phyloP scores from a whole-genome alignment of 2,888 invertebrate species.

The Zonitis immaculata region DNA sequence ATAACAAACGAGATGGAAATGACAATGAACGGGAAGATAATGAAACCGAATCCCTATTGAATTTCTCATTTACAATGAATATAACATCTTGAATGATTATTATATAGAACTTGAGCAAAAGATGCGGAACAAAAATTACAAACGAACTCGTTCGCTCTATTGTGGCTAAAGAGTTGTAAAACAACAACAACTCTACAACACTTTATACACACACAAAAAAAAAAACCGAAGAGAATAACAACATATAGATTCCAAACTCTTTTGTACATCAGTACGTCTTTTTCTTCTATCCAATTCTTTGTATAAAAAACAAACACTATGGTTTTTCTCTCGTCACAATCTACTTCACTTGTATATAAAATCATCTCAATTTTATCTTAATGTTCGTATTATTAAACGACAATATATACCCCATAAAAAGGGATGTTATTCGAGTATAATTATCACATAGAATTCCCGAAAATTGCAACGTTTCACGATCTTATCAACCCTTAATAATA shows the following conservation, averaged over 20 bases:
- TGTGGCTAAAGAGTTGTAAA: slow-evolving; percentile 14
- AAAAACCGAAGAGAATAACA: slow-evolving; percentile 24
- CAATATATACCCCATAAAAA: slow-evolving; percentile 35
- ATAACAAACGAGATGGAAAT: slow-evolving; percentile 18
- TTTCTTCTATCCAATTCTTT: slow-evolving; percentile 32
- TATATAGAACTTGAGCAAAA: slow-evolving; percentile 31
- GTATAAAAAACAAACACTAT: slow-evolving; percentile 23
- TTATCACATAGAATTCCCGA: slow-evolving; percentile 22
- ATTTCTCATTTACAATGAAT: neutral
- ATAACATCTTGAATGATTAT: slow-evolving; percentile 20
- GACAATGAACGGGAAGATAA: slow-evolving; percentile 28
- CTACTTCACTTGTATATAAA: slow-evolving; percentile 35
- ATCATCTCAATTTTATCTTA: slow-evolving; percentile 26
- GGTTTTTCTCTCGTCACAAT: slow-evolving; percentile 29
- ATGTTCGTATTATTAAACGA: slow-evolving; percentile 30
- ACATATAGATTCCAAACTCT: slow-evolving; percentile 20
- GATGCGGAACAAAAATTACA: slow-evolving; percentile 9
- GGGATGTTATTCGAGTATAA: slow-evolving; percentile 33
- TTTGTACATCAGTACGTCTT: slow-evolving; percentile 30
- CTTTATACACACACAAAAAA: no score
- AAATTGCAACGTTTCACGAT: slow-evolving; percentile 4
- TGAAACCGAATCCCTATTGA: slow-evolving; percentile 29
- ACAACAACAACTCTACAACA: neutral
- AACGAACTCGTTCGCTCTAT: slow-evolving; percentile 17
- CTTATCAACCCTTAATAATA: neutral